Conservation (phyloP, 1,140 invertebrate genomes). For the Zophobas atratus region DNA sequence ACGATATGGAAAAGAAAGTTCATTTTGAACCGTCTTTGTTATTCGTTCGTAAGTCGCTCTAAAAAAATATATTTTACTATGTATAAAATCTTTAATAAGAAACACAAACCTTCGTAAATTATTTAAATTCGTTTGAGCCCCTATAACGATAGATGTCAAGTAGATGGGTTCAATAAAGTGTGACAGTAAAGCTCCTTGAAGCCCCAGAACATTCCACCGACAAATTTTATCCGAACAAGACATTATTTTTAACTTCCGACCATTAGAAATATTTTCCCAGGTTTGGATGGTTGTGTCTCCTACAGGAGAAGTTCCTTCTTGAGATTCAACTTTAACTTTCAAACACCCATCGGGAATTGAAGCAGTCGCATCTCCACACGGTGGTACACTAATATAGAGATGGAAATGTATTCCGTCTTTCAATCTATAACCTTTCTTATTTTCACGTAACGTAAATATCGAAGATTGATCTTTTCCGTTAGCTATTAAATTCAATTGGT, state of each 20-base stretch:
- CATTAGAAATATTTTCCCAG: conserved; percentile 91
- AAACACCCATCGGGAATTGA: conserved; percentile 94
- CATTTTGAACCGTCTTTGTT: conserved; percentile 78
- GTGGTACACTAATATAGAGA: conserved; percentile 97
- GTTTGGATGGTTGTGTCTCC: conserved; percentile 83
- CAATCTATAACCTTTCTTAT: conserved; percentile 78
- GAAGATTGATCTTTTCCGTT: conserved; percentile 59
- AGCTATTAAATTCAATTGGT: conserved; percentile 77
- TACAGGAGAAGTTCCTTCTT: conserved; percentile 95
- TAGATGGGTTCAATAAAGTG: conserved; percentile 90
- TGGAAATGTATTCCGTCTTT: conserved; percentile 87
- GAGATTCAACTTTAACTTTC: conserved; percentile 94
- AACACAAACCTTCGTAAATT: conserved; percentile 81
- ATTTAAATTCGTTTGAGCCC: conserved; percentile 86
- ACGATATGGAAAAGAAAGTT: conserved; percentile 84
- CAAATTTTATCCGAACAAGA: conserved; percentile 96
- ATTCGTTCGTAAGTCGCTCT: conserved; percentile 89
- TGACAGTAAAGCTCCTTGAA: conserved; percentile 93
- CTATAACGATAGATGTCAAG: conserved; percentile 88
- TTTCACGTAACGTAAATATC: conserved; percentile 74
- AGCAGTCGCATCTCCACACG: conserved; percentile 95
- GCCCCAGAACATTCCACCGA: conserved; percentile 93
- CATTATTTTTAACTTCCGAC: conserved; percentile 91
- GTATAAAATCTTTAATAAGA: no score
- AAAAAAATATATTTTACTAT: conserved; percentile 40